phyloP scores from a whole-genome alignment of 2,797 vertebrate species.

The Aeoliscus strigatus region DNA sequence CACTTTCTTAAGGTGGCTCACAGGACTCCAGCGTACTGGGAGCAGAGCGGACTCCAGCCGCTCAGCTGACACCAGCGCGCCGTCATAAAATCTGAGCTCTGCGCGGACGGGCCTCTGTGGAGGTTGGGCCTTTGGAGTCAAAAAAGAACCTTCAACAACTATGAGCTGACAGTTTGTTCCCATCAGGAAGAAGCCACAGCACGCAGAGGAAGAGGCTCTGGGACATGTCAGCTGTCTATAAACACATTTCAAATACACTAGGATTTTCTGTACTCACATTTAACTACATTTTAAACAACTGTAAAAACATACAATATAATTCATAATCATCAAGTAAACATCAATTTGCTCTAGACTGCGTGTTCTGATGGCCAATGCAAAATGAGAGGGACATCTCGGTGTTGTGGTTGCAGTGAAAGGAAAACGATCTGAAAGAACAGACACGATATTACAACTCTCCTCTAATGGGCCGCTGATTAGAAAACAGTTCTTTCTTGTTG shows the following conservation, averaged over 20 bases:
- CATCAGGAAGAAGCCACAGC: constrained; percentile 4
- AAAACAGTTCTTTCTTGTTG: constrained; percentile 60
- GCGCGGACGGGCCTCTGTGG: too few species aligned
- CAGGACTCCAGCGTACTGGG: too few species aligned
- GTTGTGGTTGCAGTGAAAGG: constrained; percentile 3
- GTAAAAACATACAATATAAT: too few species aligned
- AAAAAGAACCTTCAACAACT: not conserved
- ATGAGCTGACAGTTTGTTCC: constrained; percentile 4
- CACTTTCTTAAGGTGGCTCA: too few species aligned
- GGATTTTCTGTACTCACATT: not conserved
- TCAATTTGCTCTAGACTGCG: too few species aligned
- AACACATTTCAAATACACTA: constrained; percentile 16
- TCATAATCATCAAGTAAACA: too few species aligned
- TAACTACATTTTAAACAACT: constrained; percentile 10
- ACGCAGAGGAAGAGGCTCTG: constrained; percentile 11
- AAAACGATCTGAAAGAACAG: constrained; percentile 26
- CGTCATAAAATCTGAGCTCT: too few species aligned
- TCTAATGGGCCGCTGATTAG: constrained; percentile 61
- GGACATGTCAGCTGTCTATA: constrained; percentile 18
- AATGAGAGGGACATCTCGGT: not conserved
- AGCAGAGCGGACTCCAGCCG: too few species aligned
- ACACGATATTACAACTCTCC: constrained; percentile 36
- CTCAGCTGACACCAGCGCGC: too few species aligned
- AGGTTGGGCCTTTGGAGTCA: too few species aligned
- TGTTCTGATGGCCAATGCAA: not conserved